A percentile compares a stretch with the other conserved stretches of the same genome.
Conservation (phyloP, 2,113 vertebrate species). For the Cryptomyrus ogoouensis region DNA sequence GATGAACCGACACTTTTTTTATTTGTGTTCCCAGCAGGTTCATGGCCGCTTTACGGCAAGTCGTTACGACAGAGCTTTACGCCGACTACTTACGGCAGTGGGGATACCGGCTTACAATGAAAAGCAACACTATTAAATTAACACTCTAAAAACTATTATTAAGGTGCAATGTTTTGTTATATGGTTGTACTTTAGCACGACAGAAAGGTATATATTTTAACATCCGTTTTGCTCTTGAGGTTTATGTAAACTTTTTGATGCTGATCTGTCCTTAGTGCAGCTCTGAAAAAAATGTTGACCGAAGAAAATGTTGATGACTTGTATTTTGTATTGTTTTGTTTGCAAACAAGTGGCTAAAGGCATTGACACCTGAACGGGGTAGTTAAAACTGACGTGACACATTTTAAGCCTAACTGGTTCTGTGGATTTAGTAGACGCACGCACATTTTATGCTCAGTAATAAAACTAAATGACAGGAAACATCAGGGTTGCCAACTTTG, state of each 20-base stretch:
- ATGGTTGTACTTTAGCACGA: not conserved
- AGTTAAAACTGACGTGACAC: not conserved
- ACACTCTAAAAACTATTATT: not conserved
- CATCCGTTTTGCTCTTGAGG: not conserved
- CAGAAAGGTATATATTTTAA: not conserved
- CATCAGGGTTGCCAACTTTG: not conserved
- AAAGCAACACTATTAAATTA: not conserved
- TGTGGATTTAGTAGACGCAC: not conserved
- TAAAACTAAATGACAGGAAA: not conserved
- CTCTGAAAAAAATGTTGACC: not conserved
- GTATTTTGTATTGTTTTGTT: not conserved
- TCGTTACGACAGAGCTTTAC: not conserved
- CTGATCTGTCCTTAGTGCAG: not conserved
- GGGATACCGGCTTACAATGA: not conserved
- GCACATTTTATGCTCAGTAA: not conserved
- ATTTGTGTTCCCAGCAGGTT: slow-evolving; percentile 11
- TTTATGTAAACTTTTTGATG: not conserved
- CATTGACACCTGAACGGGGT: not conserved
- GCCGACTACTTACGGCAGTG: not conserved
- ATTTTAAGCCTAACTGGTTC: not conserved
- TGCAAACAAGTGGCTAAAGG: not conserved
- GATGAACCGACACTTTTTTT: slow-evolving; percentile 9
- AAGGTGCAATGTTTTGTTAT: not conserved
- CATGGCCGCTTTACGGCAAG: not conserved
- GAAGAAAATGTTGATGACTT: not conserved